These are phyloP conservation scores for Sicus ferrugineus DNA, from an alignment of 2,888 invertebrate species.

Conservation along the genomic window DNA sequence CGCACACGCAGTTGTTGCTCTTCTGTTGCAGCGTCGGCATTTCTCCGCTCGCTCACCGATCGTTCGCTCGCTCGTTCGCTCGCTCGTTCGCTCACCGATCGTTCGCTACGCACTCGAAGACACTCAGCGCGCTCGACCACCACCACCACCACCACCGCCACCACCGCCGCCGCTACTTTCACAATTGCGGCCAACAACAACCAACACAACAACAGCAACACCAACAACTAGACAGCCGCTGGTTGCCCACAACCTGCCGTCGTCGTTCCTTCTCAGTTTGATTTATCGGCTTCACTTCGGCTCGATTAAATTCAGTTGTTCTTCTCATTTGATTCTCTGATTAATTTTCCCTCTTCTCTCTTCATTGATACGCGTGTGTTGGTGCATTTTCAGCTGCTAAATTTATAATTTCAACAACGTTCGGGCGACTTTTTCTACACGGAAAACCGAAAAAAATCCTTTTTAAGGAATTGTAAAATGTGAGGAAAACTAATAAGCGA, in stretches of 20 bases:
- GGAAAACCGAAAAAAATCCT: neutral
- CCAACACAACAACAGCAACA: slow-evolving; percentile 10
- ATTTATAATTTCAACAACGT: neutral
- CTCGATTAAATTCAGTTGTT: slow-evolving; percentile 11
- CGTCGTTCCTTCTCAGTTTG: slow-evolving; percentile 35
- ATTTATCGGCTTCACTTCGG: slow-evolving; percentile 35
- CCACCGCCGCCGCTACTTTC: neutral
- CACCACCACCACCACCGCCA: slow-evolving; percentile 1
- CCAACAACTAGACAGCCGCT: neutral
- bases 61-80: too few species aligned
- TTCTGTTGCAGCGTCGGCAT: slow-evolving; percentile 11
- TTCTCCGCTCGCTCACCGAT: neutral
- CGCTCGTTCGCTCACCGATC: too few species aligned
- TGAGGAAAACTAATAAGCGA: neutral
- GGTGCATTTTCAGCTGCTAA: neutral
- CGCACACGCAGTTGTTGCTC: slow-evolving; percentile 9
- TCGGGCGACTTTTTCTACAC: too few species aligned
- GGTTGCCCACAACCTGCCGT: slow-evolving; percentile 41
- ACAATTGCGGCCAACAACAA: neutral
- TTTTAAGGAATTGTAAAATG: neutral
- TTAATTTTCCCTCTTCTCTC: neutral
- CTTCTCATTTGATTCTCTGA: neutral
- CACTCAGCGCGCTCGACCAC: slow-evolving; percentile 4
- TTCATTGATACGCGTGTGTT: neutral
- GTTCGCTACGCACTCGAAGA: slow-evolving; percentile 1